Evolutionary conservation across 2,888 invertebrate species (phyloP).

Genomic region (Lottia gigantea): DNA sequence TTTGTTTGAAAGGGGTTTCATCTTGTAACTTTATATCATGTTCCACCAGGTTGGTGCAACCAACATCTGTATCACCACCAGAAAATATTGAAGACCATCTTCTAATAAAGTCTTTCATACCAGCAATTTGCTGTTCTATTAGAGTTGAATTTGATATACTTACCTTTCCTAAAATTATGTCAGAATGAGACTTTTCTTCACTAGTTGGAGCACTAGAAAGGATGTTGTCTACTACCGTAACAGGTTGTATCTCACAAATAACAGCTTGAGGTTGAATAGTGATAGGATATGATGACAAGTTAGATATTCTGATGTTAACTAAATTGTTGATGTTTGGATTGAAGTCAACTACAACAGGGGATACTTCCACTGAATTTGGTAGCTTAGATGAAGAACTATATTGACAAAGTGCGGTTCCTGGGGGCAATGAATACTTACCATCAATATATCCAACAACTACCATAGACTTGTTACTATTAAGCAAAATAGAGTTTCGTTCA

Average conservation of each 20-base stretch:
- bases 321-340: background rate
- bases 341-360: background rate
- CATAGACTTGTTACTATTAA: too few species aligned
- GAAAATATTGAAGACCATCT: conserved; percentile 19
- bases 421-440: too few species aligned
- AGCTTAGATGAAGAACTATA: background rate
- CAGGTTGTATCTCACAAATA: background rate
- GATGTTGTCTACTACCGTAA: background rate
- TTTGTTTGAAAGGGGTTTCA: conserved; percentile 32
- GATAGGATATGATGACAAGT: background rate
- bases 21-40: conserved; percentile 27
- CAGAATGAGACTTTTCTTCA: background rate
- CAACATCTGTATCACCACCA: conserved; percentile 24
- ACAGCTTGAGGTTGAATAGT: background rate
- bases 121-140: too few species aligned
- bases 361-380: background rate
- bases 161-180: background rate
- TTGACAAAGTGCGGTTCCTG: background rate
- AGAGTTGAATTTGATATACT: too few species aligned
- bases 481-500: too few species aligned
- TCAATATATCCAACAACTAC: too few species aligned
- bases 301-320: background rate
- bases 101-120: too few species aligned
- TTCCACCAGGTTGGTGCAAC: conserved; percentile 17
- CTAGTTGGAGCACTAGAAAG: background rate